Conservation (phyloP, 2,113 vertebrate species). For the Ochotona curzoniae region DNA sequence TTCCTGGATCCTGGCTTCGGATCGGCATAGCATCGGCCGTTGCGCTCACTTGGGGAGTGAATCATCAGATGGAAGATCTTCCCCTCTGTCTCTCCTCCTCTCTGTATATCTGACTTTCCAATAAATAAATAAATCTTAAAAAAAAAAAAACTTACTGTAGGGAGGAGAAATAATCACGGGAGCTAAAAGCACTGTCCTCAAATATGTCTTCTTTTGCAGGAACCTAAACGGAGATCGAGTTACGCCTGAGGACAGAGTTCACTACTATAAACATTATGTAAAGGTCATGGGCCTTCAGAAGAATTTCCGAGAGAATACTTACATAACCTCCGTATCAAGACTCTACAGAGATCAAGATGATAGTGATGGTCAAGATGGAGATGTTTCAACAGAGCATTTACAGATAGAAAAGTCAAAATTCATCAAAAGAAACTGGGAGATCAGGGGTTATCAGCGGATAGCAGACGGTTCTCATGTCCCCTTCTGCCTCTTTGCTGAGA, state of each 20-base stretch:
- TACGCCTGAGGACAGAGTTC: constrained; percentile 96
- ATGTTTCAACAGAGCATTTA: constrained; percentile 83
- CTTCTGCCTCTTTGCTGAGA: constrained; percentile 97
- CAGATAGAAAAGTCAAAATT: constrained; percentile 84
- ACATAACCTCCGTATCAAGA: constrained; percentile 95
- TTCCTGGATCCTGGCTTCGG: no score
- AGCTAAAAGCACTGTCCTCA: constrained; percentile 9
- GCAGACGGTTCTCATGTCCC: constrained; percentile 92
- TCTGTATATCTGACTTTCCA: no score
- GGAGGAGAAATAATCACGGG: neutral
- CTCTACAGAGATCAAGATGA: constrained; percentile 90
- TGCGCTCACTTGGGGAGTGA: no score
- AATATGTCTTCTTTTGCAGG: constrained; percentile 85
- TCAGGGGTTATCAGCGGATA: constrained; percentile 94
- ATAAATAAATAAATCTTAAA: no score
- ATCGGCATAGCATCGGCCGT: no score
- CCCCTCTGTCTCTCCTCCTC: no score
- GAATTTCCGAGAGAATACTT: constrained; percentile 95
- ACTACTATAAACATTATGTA: constrained; percentile 97
- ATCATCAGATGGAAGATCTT: no score
- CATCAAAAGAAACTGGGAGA: constrained; percentile 94
- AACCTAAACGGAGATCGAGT: constrained; percentile 93
- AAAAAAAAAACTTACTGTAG: neutral
- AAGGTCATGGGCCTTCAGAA: constrained; percentile 98
- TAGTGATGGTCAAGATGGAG: constrained; percentile 78